Conservation (phyloP, 1,140 invertebrate genomes). For the Drosophila takahashii region DNA sequence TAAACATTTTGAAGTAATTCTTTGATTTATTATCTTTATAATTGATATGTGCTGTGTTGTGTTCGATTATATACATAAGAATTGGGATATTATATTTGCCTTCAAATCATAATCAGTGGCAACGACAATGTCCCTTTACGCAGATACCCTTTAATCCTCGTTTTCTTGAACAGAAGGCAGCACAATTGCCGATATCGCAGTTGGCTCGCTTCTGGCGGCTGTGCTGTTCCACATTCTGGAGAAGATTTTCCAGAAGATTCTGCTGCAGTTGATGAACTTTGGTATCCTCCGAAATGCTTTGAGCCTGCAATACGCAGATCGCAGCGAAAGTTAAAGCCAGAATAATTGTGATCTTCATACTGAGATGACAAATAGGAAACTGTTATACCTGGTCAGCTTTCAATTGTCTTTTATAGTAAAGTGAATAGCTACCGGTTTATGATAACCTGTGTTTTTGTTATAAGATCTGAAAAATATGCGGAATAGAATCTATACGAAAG, state of each 20-base stretch:
- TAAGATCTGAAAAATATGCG: conserved; percentile 4
- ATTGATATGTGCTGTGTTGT: too few species aligned
- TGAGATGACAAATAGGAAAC: background rate
- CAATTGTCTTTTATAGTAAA: conserved; percentile 11
- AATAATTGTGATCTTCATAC: conserved; percentile 18
- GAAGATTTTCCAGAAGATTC: background rate
- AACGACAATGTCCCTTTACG: background rate
- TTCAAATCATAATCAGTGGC: background rate
- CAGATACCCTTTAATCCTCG: background rate
- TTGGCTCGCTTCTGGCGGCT: conserved; percentile 27
- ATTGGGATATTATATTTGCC: background rate
- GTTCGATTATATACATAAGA: too few species aligned
- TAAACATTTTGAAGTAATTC: too few species aligned
- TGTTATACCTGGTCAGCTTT: background rate
- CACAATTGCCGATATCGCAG: background rate
- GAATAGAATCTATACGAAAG: background rate
- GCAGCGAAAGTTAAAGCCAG: background rate
- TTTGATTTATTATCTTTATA: too few species aligned
- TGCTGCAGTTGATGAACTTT: background rate
- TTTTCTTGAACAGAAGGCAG: background rate
- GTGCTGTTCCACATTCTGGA: background rate
- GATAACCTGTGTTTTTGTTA: background rate
- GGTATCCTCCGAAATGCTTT: background rate
- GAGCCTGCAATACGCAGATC: background rate
- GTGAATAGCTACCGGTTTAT: conserved; percentile 12